Evolutionary conservation across 2,113 vertebrate species (phyloP), one percentile per base, ranked within the genome.

Genomic region (Centropristis striata): DNA sequence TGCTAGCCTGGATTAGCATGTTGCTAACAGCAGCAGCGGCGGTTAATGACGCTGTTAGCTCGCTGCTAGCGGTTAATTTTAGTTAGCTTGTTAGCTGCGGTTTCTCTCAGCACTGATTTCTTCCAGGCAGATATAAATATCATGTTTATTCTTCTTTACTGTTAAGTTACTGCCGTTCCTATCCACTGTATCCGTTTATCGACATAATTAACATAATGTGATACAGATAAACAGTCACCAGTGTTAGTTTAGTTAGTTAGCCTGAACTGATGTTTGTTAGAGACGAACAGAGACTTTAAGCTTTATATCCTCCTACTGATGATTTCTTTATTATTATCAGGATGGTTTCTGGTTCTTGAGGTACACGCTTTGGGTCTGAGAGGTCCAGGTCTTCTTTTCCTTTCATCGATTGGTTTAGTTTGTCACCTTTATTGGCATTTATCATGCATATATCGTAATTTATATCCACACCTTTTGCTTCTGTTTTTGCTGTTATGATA

Each of bases 1-100:
- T 6, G 79, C 70, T 74, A 76, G 69, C 51, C n/a, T n/a, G 18
- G 13, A 9, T 61, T 83, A 86, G 86, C 83, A 25, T 12, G 28
- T 1, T 4, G 68, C 71, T 82, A 81, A 78, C 32, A 12, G 4
- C 50, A 13, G 1, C 46, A 2, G 18, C 76, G 11, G 27, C 21
- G 36, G 16, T 5, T 1, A 36, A 1, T 14, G 12, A 8, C 4
- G 32, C 13, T 4, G n/a, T 32, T 67, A 53, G 36, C 47, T 2
- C n/a, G 1, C 9, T 6, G 79, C 66, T 74, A 76, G 69, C 51
- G 36, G 16, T 3, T 1, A 36, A 1, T 9, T 8, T 4, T 2
- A 32, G 32, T 9, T 4, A 72, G 59, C 68, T 47, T 18, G 42
- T 16, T 80, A 75, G 27, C 82, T 28, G 25, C n/a, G 37, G 15